Evolutionary conservation across 2,797 vertebrate genomes (phyloP), one percentile per base, ranked within the genome.

Genomic region (Austrolebias charrua): DNA sequence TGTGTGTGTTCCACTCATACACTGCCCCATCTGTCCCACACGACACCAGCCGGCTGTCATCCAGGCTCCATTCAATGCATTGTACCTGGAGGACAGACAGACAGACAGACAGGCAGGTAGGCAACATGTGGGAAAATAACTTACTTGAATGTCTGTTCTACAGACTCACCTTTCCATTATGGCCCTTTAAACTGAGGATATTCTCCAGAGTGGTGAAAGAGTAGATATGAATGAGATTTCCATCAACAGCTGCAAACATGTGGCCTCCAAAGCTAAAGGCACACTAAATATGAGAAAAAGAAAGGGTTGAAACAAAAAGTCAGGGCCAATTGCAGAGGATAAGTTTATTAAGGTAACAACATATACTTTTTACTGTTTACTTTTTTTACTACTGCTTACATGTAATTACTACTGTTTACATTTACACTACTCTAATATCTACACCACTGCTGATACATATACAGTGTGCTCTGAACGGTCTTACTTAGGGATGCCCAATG

Each of bases 191-290:
- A 78, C 93, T 96, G 38, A 86, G 81, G 73, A 95, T 55, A 73
- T 95, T 96, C 71, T 97, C 94, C 72, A 98, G 95, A 46, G 92
- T 95, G 6, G 88, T 94, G 71, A 93, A 86, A 13, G 95, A 95
- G 82, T 95, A 98, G 91, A 98, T 89, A 58, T 95, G 93, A 88
- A 99, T 96, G 75, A 98, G 85, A 38, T 95, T 98, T 82, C 94
- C 95, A 81, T 90, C 95, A 84, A 94, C 94, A 7, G 94, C 96
- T 53, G 96, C 97, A 79, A 99, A 98, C 85, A 97, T 86, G 90
- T 98, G 96, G 42, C 97, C 97, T 40, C 96, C 93, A 0, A 96
- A 92, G 82, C 97, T 98, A 69, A 98, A 98, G 28, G 89, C 83
- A 64, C 96, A 97, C 97, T 99, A 9, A 7, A 28, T 5, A 38